Base-by-base conservation (phyloP, 1,140 invertebrate species). In the Eupeodes corollae region DNA sequence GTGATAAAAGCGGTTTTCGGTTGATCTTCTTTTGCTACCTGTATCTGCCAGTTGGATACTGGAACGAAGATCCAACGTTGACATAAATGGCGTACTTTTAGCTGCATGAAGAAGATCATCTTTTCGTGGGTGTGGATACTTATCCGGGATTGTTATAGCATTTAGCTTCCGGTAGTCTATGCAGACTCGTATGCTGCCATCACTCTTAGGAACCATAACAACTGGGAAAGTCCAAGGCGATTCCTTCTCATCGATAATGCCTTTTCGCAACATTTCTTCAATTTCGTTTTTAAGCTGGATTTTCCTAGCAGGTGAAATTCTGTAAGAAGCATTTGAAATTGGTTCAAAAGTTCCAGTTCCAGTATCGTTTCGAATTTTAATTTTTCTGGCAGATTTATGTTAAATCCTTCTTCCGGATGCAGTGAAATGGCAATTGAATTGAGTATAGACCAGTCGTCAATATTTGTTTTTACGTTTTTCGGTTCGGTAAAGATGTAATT, bases 51-150 rank as follows among this genome's bases (percentile, higher is more conserved):
- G 16, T 69, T n/a, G n/a, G n/a, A n/a, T 70, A 5, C 68, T 67
- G 12, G 56, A 38, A 12, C 47, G 43, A n/a, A 68, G 42, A 48
- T 73, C 72, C 3, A 73, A 14, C 0, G 57, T 63, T 0, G 59
- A 55, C 54, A 72, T 72, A 42, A 46, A 58, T 26, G 37, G 55
- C 6, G 51, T 51, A 3, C 51, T 51, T 35, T 55, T 54, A 0
- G 69, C 50, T 5, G 48, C 47, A 21, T 70, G 56, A 8, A 76
- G 53, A 10, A 68, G 46, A 18, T 72, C 69, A 40, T 73, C 70
- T 6, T 74, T 69, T 18, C 61, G 46, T 3, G 71, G 69, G 10
- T 74, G 52, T 10, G 71, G 71, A 51, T 62, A 78, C 10, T 19
- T 33, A 45, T 67, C 64, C 6, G 48, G 37, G 5, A 53, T 50